A percentile compares a stretch with the other conserved stretches of the same genome.
phyloP scores from a whole-genome alignment of 2,888 invertebrate species.

The Drosophila kanekoi region DNA sequence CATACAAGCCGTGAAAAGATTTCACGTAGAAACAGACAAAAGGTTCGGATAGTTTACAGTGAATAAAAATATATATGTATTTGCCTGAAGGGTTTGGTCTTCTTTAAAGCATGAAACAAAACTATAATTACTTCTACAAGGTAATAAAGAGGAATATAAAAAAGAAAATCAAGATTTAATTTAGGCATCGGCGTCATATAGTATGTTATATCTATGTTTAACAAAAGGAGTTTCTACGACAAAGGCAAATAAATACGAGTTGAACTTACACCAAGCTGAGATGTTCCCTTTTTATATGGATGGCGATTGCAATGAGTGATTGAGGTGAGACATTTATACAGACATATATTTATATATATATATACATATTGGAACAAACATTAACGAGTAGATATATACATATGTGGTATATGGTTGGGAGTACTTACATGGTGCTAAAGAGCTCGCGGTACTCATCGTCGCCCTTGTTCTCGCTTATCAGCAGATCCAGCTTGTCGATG shows the following conservation, averaged over 20 bases:
- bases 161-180: background rate
- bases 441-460: constrained; percentile 96
- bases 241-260: constrained; percentile 48
- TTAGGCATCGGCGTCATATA: background rate
- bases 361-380: constrained; percentile 40
- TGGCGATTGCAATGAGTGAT: constrained; percentile 75
- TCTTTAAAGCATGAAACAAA: too few species aligned
- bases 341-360: constrained; percentile 51
- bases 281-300: constrained; percentile 90
- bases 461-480: constrained; percentile 97
- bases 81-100: too few species aligned
- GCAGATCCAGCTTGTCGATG: constrained; percentile 96
- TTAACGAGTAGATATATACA: constrained; percentile 22
- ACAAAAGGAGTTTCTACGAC: constrained; percentile 25
- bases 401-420: constrained; percentile 11
- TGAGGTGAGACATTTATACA: constrained; percentile 62
- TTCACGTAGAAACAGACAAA: too few species aligned
- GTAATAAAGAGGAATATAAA: background rate
- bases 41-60: too few species aligned
- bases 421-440: constrained; percentile 97
- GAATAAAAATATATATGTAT: too few species aligned
- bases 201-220: background rate
- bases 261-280: constrained; percentile 96
- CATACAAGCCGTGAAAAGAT: too few species aligned
- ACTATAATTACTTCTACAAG: background rate